A percentile compares a stretch with the other conserved stretches of the same genome.
phyloP scores from a whole-genome alignment of 2,797 vertebrate species.

The Anguilla obscura region DNA sequence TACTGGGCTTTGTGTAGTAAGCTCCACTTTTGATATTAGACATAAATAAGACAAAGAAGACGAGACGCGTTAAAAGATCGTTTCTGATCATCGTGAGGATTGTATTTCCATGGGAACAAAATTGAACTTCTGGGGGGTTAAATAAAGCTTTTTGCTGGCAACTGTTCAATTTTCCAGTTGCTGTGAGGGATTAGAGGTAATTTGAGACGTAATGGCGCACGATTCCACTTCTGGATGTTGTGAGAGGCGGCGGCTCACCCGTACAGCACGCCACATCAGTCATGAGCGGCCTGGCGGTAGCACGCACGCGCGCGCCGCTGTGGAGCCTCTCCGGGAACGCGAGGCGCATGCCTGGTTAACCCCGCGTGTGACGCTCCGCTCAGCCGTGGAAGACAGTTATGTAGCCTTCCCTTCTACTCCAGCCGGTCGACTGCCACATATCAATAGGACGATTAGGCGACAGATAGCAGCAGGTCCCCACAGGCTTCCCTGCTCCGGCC shows the following conservation, averaged over 20 bases:
- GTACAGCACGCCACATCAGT: background rate
- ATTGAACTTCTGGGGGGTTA: constrained; percentile 44
- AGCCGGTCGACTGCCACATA: background rate
- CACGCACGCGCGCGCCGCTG: background rate
- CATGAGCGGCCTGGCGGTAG: background rate
- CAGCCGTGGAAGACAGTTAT: background rate
- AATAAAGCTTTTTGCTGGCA: constrained; percentile 49
- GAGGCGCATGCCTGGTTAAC: background rate
- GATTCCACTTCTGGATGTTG: background rate
- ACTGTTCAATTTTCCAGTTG: background rate
- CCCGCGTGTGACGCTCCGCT: background rate
- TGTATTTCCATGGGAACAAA: constrained; percentile 58
- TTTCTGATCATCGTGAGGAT: constrained; percentile 38
- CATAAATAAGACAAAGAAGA: constrained; percentile 12
- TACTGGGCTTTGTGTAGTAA: background rate
- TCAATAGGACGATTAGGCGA: background rate
- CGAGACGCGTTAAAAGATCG: constrained; percentile 49
- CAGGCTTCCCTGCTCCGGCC: background rate
- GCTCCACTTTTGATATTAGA: background rate
- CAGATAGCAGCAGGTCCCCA: background rate
- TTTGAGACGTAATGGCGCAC: background rate
- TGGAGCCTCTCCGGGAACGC: background rate
- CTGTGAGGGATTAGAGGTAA: background rate
- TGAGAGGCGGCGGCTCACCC: background rate
- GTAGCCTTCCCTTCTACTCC: background rate